phyloP scores from a whole-genome alignment of 2,888 invertebrate genomes.

The Philaethria dido region DNA sequence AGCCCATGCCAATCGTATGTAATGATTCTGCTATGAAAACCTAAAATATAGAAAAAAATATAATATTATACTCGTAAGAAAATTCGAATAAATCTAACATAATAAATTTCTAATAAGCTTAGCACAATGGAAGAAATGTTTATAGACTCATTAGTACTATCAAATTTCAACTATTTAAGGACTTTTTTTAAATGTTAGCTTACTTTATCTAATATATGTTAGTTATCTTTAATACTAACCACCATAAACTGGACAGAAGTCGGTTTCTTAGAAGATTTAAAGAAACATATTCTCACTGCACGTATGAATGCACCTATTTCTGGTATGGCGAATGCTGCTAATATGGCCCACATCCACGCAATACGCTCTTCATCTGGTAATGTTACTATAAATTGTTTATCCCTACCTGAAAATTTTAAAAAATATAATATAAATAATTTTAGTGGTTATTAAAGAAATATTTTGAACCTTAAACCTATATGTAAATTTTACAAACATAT shows the following conservation, averaged over 20 bases:
- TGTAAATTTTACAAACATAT: too few species aligned
- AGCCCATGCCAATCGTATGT: conserved; percentile 93
- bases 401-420: conserved; percentile 88
- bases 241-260: conserved; percentile 80
- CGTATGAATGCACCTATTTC: conserved; percentile 94
- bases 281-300: conserved; percentile 93
- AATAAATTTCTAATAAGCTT: too few species aligned
- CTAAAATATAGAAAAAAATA: conserved; percentile 60
- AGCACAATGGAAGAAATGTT: too few species aligned
- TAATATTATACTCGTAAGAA: too few species aligned
- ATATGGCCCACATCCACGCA: conserved; percentile 96
- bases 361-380: conserved; percentile 93
- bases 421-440: too few species aligned
- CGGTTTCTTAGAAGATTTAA: conserved; percentile 93
- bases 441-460: too few species aligned
- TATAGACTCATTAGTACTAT: too few species aligned
- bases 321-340: conserved; percentile 94
- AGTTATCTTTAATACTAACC: conserved; percentile 61
- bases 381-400: conserved; percentile 92
- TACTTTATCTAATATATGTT: not conserved
- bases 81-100: too few species aligned
- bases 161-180: not conserved
- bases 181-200: not conserved
- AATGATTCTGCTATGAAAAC: conserved; percentile 94
- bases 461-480: too few species aligned